phyloP scores from a whole-genome alignment of 2,797 vertebrate genomes.

The Sebastiscus albofasciatus region DNA sequence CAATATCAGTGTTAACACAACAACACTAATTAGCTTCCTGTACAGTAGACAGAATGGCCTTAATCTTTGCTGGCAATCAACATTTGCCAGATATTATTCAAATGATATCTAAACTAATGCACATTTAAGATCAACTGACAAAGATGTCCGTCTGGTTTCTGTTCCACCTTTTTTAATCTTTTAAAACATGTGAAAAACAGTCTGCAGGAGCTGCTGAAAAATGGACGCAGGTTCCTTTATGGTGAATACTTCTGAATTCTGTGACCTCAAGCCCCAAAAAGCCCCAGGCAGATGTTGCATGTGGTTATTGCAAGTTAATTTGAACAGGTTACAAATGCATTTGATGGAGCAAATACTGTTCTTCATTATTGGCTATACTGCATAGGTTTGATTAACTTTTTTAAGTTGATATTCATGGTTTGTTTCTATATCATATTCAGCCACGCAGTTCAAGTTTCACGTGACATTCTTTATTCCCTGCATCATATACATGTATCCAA shows the following conservation, averaged over 20 bases:
- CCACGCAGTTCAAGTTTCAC: neutral
- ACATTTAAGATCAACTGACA: slow-evolving; percentile 21
- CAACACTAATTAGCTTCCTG: slow-evolving; percentile 62
- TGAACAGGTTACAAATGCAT: neutral
- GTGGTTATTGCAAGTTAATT: neutral
- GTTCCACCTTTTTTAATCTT: neutral
- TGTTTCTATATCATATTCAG: neutral
- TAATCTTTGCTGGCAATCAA: slow-evolving; percentile 55
- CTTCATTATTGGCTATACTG: neutral
- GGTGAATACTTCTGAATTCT: neutral
- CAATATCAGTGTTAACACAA: slow-evolving; percentile 55
- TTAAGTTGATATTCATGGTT: neutral
- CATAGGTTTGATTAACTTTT: neutral
- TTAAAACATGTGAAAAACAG: neutral
- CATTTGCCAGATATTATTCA: slow-evolving; percentile 26
- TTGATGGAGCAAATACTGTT: neutral
- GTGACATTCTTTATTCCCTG: neutral
- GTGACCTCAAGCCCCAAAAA: neutral
- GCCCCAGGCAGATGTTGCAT: neutral
- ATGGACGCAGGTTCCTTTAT: neutral
- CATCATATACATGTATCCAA: neutral
- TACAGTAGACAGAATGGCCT: slow-evolving; percentile 15
- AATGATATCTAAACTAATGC: neutral
- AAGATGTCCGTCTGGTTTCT: slow-evolving; percentile 1
- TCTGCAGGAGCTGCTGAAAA: neutral